Percentiles rank a stretch among this genome's conserved stretches.
These are phyloP conservation scores for Mormyrus hasselquistii DNA, from an alignment of 2,797 vertebrate species.

Conservation along the genomic window DNA sequence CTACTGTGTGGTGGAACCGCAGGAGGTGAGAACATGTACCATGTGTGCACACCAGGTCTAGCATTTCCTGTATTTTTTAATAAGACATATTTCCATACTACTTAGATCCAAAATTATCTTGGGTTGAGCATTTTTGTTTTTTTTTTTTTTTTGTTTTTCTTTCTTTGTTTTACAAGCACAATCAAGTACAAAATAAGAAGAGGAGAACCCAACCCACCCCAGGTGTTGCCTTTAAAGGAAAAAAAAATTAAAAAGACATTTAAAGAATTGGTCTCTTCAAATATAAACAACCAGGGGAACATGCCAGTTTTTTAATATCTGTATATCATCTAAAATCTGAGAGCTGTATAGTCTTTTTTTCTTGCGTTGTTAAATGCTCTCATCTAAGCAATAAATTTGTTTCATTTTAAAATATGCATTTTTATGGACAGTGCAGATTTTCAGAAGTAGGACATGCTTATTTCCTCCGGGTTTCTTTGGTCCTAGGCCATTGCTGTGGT, in stretches of 20 bases:
- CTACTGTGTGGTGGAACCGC: conserved; percentile 86
- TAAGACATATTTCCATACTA: not conserved
- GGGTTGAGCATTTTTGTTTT: not conserved
- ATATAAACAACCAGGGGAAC: not conserved
- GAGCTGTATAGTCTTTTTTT: not conserved
- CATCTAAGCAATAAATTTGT: not conserved
- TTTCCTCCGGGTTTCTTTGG: conserved; percentile 15
- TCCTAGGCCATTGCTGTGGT: conserved; percentile 78
- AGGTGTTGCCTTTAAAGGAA: not conserved
- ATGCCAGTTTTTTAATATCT: not conserved
- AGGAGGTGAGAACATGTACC: conserved; percentile 65
- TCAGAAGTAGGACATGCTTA: not conserved
- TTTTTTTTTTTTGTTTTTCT: not conserved
- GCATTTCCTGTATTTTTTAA: not conserved
- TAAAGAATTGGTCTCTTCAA: not conserved
- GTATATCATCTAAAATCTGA: not conserved
- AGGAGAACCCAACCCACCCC: not conserved
- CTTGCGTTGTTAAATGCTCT: not conserved
- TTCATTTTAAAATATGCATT: not conserved
- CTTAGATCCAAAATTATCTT: not conserved
- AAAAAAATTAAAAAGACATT: not conserved
- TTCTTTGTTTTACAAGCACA: not conserved
- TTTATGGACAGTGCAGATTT: not conserved
- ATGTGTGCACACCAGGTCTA: not conserved
- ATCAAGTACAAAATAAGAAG: not conserved